A percentile compares a stretch with the other conserved stretches of the same genome.
Conservation (phyloP, 2,113 vertebrate species). For the Podarcis raffonei region DNA sequence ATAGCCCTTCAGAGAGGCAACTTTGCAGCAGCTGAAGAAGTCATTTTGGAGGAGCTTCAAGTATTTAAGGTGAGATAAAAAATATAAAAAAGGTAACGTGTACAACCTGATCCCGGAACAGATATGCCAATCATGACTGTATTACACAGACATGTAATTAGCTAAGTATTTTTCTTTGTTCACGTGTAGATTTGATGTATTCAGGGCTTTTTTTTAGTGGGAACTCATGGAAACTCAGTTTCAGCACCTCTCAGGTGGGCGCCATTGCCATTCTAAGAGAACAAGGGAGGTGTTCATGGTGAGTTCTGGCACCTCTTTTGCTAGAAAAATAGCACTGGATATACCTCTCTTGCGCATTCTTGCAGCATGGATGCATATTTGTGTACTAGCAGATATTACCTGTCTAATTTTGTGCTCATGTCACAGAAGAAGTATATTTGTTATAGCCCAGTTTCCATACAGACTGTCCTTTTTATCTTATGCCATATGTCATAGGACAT, state of each 20-base stretch:
- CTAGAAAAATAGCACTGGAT: too few species aligned
- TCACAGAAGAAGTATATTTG: neutral
- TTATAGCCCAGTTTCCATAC: neutral
- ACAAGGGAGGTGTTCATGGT: too few species aligned
- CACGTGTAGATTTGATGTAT: neutral
- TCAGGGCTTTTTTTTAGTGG: too few species aligned
- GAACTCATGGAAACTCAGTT: too few species aligned
- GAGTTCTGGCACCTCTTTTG: too few species aligned
- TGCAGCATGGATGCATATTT: neutral
- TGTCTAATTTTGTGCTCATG: neutral
- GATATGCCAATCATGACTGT: neutral
- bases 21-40: slow-evolving; percentile 79
- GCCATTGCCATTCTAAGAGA: too few species aligned
- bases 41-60: slow-evolving; percentile 92
- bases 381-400: neutral
- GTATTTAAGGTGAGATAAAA: slow-evolving; percentile 86
- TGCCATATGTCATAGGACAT: neutral
- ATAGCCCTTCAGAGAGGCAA: slow-evolving; percentile 79
- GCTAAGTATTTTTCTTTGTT: neutral
- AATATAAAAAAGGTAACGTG: too few species aligned
- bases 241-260: too few species aligned
- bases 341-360: too few species aligned
- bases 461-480: neutral
- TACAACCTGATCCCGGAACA: accelerated
- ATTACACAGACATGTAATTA: neutral